Evolutionary conservation across 2,888 invertebrate genomes (phyloP).

Genomic region (Ectemnius cavifrons): DNA sequence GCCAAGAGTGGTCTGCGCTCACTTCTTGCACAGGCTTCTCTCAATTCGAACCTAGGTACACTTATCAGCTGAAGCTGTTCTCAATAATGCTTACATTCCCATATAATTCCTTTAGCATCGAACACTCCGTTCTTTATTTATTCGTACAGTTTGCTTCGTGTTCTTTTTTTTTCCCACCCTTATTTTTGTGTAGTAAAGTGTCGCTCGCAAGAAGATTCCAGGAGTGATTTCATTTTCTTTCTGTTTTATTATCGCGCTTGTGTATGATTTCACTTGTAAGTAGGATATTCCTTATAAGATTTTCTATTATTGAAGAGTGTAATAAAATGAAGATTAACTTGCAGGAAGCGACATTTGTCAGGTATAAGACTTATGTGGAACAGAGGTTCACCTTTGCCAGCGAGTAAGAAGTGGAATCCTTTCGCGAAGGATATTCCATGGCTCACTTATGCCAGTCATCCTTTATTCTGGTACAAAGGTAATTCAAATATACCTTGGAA

Average conservation of each 20-base stretch:
- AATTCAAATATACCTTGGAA: slow-evolving; percentile 40
- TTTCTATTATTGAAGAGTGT: too few relatives aligned
- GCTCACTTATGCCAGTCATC: slow-evolving; percentile 89
- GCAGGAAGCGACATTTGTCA: slow-evolving; percentile 85
- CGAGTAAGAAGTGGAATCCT: slow-evolving; percentile 91
- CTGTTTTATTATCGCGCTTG: too few relatives aligned
- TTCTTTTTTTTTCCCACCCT: not conserved
- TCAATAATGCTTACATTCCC: not conserved
- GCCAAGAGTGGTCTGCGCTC: slow-evolving; percentile 80
- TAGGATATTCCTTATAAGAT: too few relatives aligned
- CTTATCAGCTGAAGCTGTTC: not conserved
- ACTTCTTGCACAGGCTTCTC: slow-evolving; percentile 66
- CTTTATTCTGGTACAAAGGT: slow-evolving; percentile 87
- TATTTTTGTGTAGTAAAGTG: too few relatives aligned
- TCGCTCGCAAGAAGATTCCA: too few relatives aligned
- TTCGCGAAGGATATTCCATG: slow-evolving; percentile 89
- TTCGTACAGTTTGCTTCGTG: not conserved
- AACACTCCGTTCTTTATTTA: not conserved
- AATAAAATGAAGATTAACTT: not conserved
- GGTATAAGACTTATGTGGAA: slow-evolving; percentile 90
- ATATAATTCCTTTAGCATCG: too few relatives aligned
- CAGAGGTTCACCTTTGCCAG: slow-evolving; percentile 83
- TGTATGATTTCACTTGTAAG: too few relatives aligned
- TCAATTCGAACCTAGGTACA: slow-evolving; percentile 83
- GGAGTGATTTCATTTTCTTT: too few relatives aligned